Percentiles rank a stretch among this genome's conserved stretches.
Evolutionary conservation across 2,888 invertebrate species (phyloP).

Genomic region (Amorpha juglandis): DNA sequence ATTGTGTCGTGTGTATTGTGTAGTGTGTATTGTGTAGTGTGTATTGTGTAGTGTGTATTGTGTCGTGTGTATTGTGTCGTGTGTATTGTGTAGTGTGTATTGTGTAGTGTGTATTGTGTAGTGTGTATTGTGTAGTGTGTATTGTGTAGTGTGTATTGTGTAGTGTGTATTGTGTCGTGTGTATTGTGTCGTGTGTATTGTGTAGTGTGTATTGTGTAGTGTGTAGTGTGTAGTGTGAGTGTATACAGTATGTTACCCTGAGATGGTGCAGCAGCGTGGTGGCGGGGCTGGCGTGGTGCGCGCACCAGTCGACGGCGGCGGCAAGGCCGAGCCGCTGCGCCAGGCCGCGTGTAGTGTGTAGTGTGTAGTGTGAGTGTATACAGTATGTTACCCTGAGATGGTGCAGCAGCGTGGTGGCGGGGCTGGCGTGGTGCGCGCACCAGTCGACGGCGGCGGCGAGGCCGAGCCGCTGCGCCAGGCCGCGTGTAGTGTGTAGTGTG

Average conservation of each 20-base stretch:
- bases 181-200: too few species aligned
- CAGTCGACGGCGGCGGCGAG: slow-evolving; percentile 77
- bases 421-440: slow-evolving; percentile 74
- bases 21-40: too few species aligned
- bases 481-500: background rate
- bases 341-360: slow-evolving; percentile 60
- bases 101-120: too few species aligned
- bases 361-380: too few species aligned
- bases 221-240: background rate
- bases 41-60: background rate
- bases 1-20: too few species aligned
- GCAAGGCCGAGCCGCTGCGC: slow-evolving; percentile 81
- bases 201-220: background rate
- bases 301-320: slow-evolving; percentile 76
- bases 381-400: slow-evolving; percentile 84
- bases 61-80: background rate
- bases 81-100: background rate
- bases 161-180: too few species aligned
- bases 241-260: slow-evolving; percentile 58
- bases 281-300: slow-evolving; percentile 76
- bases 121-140: too few species aligned
- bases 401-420: slow-evolving; percentile 82
- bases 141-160: too few species aligned
- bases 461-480: slow-evolving; percentile 73
- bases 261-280: slow-evolving; percentile 82